Evolutionary conservation across 2,888 invertebrate species (phyloP).

Genomic region (Nomada fabriciana): DNA sequence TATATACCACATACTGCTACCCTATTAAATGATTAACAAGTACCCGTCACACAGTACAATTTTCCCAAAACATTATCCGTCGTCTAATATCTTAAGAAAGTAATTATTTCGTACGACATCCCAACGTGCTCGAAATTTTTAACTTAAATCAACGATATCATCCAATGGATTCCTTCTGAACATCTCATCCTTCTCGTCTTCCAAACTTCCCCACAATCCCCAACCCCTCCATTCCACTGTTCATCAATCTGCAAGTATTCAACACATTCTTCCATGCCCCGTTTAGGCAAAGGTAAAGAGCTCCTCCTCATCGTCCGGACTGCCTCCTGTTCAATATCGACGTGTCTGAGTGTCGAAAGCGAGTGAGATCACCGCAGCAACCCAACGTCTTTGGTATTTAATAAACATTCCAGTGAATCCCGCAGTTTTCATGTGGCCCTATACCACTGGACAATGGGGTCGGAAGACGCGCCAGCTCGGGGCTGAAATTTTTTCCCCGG

Average conservation of each 20-base stretch:
- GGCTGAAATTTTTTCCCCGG: slow-evolving; percentile 21
- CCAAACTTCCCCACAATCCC: neutral
- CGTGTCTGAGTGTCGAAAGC: slow-evolving; percentile 41
- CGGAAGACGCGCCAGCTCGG: slow-evolving; percentile 2
- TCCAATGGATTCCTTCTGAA: neutral
- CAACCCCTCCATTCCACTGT: neutral
- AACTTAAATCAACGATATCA: slow-evolving; percentile 42
- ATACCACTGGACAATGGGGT: slow-evolving; percentile 31
- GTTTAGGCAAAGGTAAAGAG: slow-evolving; percentile 41
- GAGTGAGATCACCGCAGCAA: slow-evolving; percentile 21
- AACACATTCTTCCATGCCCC: slow-evolving; percentile 48
- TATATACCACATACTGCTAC: too few species aligned
- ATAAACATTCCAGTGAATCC: slow-evolving; percentile 72
- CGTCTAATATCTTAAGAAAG: neutral
- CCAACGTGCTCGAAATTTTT: neutral
- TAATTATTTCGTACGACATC: neutral
- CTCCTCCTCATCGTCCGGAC: neutral
- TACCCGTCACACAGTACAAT: too few species aligned
- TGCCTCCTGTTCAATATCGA: slow-evolving; percentile 58
- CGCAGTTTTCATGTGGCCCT: slow-evolving; percentile 61
- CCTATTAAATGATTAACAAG: too few species aligned
- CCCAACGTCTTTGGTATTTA: slow-evolving; percentile 70
- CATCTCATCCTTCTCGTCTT: neutral
- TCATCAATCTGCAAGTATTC: slow-evolving; percentile 41
- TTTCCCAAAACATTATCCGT: too few species aligned